These are phyloP conservation scores for Pygoscelis antarcticus DNA, from an alignment of 2,113 vertebrate species.

Conservation along the genomic window DNA sequence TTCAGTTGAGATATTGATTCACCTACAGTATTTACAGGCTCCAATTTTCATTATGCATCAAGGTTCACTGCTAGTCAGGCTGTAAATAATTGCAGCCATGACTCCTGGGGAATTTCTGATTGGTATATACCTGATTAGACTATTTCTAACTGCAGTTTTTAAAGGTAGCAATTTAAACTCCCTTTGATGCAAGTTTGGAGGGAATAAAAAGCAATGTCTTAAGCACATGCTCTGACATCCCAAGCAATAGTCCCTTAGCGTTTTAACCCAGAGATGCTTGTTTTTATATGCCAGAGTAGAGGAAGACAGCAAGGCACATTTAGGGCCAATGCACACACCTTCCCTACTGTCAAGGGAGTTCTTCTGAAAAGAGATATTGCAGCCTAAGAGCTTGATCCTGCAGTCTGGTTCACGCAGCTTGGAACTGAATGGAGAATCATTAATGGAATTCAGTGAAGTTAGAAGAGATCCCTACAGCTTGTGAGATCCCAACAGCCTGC, in stretches of 20 bases:
- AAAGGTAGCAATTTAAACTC: neutral
- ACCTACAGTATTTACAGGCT: conserved; percentile 4
- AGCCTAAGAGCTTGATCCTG: neutral
- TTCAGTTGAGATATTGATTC: conserved; percentile 2
- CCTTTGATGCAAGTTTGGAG: neutral
- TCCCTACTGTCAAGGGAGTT: neutral
- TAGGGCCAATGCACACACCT: neutral
- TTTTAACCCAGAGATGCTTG: neutral
- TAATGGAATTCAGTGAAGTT: neutral
- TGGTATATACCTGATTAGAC: neutral
- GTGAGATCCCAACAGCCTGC: neutral
- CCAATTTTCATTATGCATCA: conserved; percentile 12
- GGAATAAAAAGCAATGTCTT: neutral
- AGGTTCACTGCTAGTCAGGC: neutral
- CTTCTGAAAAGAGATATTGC: neutral
- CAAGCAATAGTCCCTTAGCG: neutral
- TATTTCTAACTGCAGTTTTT: neutral
- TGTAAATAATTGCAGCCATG: neutral
- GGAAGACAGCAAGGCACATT: neutral
- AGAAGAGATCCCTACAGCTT: neutral
- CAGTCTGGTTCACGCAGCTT: neutral
- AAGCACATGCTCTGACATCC: neutral
- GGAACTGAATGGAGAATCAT: neutral
- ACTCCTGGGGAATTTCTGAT: neutral
- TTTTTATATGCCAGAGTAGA: neutral